Conservation (phyloP, 2,888 invertebrate genomes). For the Torymus tubicola region DNA sequence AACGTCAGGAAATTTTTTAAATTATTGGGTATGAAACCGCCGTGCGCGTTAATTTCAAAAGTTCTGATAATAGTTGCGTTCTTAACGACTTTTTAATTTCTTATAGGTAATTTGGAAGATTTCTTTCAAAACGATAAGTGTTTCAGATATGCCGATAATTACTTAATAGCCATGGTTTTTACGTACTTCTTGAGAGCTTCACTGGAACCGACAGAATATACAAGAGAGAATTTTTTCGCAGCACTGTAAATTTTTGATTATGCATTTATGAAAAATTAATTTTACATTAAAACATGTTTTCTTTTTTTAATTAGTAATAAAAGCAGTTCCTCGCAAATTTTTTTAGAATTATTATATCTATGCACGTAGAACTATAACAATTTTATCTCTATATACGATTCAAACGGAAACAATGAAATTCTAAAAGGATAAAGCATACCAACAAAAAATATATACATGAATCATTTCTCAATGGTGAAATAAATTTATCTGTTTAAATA, state of each 20-base stretch:
- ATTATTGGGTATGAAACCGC: constrained; percentile 63
- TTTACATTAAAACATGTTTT: too few species aligned
- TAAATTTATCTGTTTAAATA: too few species aligned
- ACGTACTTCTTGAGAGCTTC: constrained; percentile 79
- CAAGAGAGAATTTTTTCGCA: constrained; percentile 78
- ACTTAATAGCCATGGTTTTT: constrained; percentile 79
- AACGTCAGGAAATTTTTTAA: constrained; percentile 66
- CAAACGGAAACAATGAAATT: too few species aligned
- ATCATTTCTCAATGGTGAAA: too few species aligned
- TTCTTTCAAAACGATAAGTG: constrained; percentile 77
- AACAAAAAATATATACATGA: too few species aligned
- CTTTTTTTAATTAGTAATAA: too few species aligned
- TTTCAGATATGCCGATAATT: constrained; percentile 78
- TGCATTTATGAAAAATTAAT: background rate
- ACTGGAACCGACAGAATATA: constrained; percentile 76
- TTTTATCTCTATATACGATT: too few species aligned
- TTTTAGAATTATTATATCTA: too few species aligned
- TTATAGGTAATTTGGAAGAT: constrained; percentile 74
- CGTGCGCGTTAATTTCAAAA: too few species aligned
- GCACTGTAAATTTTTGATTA: constrained; percentile 76
- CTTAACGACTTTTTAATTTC: constrained; percentile 45
- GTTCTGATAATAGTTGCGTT: background rate
- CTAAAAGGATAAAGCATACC: too few species aligned
- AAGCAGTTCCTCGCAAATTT: too few species aligned
- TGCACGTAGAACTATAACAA: too few species aligned